phyloP scores from a whole-genome alignment of 2,113 vertebrate genomes.

The Corythoichthys haematopterus region DNA sequence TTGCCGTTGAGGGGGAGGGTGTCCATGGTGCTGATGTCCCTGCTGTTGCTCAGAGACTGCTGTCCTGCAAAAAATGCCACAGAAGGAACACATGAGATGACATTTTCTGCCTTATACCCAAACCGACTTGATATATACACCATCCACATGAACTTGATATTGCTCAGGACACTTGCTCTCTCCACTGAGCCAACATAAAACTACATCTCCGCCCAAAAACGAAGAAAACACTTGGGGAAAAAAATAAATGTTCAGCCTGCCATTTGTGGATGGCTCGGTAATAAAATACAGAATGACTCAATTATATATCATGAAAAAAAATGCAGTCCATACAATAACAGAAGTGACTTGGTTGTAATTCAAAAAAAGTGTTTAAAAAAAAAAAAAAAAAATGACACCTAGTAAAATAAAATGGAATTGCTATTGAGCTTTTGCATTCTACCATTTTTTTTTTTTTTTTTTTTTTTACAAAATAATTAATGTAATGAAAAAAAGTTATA shows the following conservation, averaged over 20 bases:
- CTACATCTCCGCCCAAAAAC: not conserved
- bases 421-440: too few relatives aligned
- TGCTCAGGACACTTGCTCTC: conserved; percentile 86
- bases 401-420: too few relatives aligned
- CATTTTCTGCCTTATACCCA: conserved; percentile 8
- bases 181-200: conserved; percentile 15
- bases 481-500: too few relatives aligned
- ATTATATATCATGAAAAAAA: too few relatives aligned
- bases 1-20: conserved; percentile 99
- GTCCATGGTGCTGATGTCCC: conserved; percentile 99
- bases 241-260: not conserved
- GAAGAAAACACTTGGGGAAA: not conserved
- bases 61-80: conserved; percentile 80
- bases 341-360: too few relatives aligned
- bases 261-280: too few relatives aligned
- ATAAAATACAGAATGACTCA: too few relatives aligned
- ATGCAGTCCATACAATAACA: too few relatives aligned
- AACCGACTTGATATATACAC: conserved; percentile 20
- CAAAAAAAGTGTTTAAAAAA: too few relatives aligned
- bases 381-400: too few relatives aligned
- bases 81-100: conserved; percentile 28
- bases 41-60: conserved; percentile 96
- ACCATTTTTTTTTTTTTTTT: too few relatives aligned
- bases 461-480: too few relatives aligned
- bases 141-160: conserved; percentile 76